phyloP scores from a whole-genome alignment of 2,888 invertebrate genomes.

The Dryocosmus kuriphilus region DNA sequence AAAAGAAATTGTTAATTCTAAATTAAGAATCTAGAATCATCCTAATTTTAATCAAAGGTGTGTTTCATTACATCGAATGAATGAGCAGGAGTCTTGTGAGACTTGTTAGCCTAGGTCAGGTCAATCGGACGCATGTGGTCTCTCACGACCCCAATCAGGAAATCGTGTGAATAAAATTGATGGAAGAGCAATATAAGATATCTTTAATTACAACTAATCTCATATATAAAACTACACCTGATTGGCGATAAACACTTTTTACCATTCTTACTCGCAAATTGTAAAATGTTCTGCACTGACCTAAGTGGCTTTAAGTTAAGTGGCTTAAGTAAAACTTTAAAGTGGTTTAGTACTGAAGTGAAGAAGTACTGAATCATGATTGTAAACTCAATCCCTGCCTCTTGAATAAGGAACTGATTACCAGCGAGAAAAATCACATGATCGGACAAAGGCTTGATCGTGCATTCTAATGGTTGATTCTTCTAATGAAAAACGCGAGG shows the following conservation, averaged over 20 bases:
- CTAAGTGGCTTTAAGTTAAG: too few relatives aligned
- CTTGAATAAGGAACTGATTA: background rate
- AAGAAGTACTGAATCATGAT: background rate
- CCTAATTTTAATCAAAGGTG: too few relatives aligned
- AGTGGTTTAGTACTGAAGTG: background rate
- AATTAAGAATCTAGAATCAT: too few relatives aligned
- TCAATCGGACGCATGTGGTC: slow-evolving; percentile 53
- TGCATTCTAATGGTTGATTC: slow-evolving; percentile 23
- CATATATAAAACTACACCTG: background rate
- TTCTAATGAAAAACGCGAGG: background rate
- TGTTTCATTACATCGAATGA: background rate
- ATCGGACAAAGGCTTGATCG: slow-evolving; percentile 27
- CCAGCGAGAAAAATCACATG: background rate
- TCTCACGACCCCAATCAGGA: slow-evolving; percentile 48
- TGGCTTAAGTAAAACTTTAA: too few relatives aligned
- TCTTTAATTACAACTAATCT: background rate
- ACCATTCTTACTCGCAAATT: background rate
- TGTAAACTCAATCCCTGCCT: background rate
- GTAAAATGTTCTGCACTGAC: too few relatives aligned
- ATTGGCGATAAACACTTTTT: background rate
- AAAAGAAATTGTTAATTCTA: too few relatives aligned
- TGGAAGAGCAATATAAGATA: background rate
- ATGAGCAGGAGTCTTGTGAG: slow-evolving; percentile 50
- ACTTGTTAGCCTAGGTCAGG: slow-evolving; percentile 57
- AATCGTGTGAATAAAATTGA: background rate